phyloP scores from a whole-genome alignment of 2,888 invertebrate species.

The Pyrrhosoma nymphula region DNA sequence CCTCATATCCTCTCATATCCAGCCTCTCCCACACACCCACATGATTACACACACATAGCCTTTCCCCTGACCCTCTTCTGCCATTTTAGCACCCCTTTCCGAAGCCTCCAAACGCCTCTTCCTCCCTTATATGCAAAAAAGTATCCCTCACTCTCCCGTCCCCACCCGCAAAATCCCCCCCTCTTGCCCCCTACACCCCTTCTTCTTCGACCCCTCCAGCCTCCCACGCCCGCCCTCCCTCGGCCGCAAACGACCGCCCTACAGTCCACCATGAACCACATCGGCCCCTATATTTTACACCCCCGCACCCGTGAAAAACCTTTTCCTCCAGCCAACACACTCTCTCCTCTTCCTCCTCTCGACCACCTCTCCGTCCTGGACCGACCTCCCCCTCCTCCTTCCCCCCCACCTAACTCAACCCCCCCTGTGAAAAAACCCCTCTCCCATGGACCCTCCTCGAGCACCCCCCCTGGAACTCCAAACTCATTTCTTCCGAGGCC shows the following conservation, averaged over 20 bases:
- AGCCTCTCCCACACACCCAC: neutral
- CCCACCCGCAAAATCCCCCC: neutral
- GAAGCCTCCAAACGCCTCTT: neutral
- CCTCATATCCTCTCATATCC: slow-evolving; percentile 40
- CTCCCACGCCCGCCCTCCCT: neutral
- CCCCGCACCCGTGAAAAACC: slow-evolving; percentile 42
- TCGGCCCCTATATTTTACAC: slow-evolving; percentile 58
- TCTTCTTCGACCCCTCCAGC: neutral
- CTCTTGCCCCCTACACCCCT: neutral
- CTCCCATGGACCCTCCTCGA: neutral
- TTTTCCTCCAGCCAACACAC: neutral
- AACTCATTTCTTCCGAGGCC: slow-evolving; percentile 41
- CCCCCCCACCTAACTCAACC: no score
- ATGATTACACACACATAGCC: no score
- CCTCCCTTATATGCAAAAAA: neutral
- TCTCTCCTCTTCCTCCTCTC: neutral
- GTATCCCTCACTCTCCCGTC: neutral
- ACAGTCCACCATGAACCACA: slow-evolving; percentile 63
- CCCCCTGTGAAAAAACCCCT: no score
- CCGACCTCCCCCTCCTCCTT: neutral
- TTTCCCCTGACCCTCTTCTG: no score
- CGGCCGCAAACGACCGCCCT: slow-evolving; percentile 54
- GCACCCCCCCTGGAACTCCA: slow-evolving; percentile 13
- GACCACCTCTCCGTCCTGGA: neutral
- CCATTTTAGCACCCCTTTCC: neutral